phyloP scores from a whole-genome alignment of 2,113 vertebrate genomes.

The Aramus guarauna region DNA sequence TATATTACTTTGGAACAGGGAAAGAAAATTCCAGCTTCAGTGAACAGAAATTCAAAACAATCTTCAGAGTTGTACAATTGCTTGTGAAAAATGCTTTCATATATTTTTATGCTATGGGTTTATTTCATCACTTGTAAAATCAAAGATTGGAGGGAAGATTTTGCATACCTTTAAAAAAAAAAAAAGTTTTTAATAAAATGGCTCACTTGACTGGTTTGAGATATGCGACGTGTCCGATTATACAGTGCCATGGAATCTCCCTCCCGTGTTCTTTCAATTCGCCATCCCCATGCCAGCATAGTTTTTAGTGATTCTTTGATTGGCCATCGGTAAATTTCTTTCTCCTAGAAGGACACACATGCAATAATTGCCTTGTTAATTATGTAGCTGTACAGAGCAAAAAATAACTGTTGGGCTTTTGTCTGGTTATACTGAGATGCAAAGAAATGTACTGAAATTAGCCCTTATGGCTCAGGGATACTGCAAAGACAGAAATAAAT shows the following conservation, averaged over 20 bases:
- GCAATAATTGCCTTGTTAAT: neutral
- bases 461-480: neutral
- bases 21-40: neutral
- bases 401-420: neutral
- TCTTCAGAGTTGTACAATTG: neutral
- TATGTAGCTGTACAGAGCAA: neutral
- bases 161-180: neutral
- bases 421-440: neutral
- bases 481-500: neutral
- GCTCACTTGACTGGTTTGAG: constrained; percentile 89
- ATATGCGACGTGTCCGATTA: constrained; percentile 86
- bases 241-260: constrained; percentile 86
- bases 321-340: constrained; percentile 89
- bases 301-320: constrained; percentile 94
- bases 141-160: neutral
- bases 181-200: neutral
- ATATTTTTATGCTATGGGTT: neutral
- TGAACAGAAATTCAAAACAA: neutral
- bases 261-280: constrained; percentile 88
- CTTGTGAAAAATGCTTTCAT: neutral
- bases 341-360: constrained; percentile 79
- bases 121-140: neutral
- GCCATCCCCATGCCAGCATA: constrained; percentile 93
- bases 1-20: neutral
- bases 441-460: neutral